Evolutionary conservation across 2,113 vertebrate genomes (phyloP).

Genomic region (Dunckerocampus dactyliophorus): DNA sequence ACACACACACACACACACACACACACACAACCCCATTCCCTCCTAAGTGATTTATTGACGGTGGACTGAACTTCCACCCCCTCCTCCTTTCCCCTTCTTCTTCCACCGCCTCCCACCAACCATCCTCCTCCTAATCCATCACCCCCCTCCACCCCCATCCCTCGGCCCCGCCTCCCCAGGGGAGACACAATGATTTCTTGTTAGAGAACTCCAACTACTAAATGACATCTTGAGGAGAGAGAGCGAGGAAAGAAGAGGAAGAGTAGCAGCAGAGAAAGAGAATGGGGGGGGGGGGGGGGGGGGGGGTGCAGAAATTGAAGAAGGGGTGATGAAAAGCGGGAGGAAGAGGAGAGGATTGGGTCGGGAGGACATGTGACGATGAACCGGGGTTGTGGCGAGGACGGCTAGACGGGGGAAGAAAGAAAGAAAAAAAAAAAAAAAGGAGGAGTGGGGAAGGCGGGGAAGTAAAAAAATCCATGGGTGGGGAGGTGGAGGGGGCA

Average conservation of each 20-base stretch:
- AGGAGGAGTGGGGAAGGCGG: conserved; percentile 54
- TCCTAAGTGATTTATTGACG: conserved; percentile 72
- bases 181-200: conserved; percentile 78
- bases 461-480: conserved; percentile 47
- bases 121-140: conserved; percentile 49
- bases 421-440: too few species aligned
- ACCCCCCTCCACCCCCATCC: conserved; percentile 11
- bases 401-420: conserved; percentile 37
- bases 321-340: conserved; percentile 42
- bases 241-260: conserved; percentile 14
- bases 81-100: conserved; percentile 46
- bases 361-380: conserved; percentile 50
- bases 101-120: conserved; percentile 25
- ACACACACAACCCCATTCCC: conserved; percentile 26
- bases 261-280: conserved; percentile 1
- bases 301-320: conserved; percentile 26
- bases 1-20: background rate
- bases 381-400: conserved; percentile 40
- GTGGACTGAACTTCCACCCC: conserved; percentile 62
- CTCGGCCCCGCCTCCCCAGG: conserved; percentile 48
- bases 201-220: conserved; percentile 74
- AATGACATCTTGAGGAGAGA: conserved; percentile 68
- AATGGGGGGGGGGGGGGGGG: conserved; percentile 13
- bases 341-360: conserved; percentile 51
- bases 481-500: conserved; percentile 5